phyloP scores from a whole-genome alignment of 2,888 invertebrate species.

The Spilarctia lutea region DNA sequence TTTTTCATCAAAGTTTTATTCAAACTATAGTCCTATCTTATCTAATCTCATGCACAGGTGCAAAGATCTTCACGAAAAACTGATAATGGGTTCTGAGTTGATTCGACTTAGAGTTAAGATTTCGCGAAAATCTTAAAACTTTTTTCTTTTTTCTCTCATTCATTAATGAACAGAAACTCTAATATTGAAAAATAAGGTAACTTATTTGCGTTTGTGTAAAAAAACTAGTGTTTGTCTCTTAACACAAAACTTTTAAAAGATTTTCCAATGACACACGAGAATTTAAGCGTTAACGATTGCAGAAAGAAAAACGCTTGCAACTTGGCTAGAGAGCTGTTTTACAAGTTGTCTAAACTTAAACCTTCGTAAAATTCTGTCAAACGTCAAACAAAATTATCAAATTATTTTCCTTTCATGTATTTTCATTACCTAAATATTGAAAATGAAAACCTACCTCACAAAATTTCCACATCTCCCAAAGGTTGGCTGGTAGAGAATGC shows the following conservation, averaged over 20 bases:
- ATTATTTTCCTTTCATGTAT: not conserved
- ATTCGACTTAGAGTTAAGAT: not conserved
- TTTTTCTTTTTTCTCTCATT: not conserved
- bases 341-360: no score
- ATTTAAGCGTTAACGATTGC: no score
- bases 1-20: not conserved
- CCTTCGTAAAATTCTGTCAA: no score
- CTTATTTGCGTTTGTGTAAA: not conserved
- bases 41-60: not conserved
- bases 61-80: not conserved
- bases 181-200: not conserved
- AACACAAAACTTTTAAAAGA: no score
- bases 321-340: no score
- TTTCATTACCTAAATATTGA: not conserved
- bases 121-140: not conserved
- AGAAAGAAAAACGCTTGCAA: no score
- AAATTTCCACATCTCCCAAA: no score
- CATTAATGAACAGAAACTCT: not conserved
- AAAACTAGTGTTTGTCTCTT: not conserved
- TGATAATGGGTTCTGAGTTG: not conserved
- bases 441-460: no score
- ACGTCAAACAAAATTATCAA: not conserved
- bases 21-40: not conserved
- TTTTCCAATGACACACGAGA: no score
- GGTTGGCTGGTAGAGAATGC: no score